phyloP scores from a whole-genome alignment of 2,888 invertebrate genomes.

The Apantesis nais region DNA sequence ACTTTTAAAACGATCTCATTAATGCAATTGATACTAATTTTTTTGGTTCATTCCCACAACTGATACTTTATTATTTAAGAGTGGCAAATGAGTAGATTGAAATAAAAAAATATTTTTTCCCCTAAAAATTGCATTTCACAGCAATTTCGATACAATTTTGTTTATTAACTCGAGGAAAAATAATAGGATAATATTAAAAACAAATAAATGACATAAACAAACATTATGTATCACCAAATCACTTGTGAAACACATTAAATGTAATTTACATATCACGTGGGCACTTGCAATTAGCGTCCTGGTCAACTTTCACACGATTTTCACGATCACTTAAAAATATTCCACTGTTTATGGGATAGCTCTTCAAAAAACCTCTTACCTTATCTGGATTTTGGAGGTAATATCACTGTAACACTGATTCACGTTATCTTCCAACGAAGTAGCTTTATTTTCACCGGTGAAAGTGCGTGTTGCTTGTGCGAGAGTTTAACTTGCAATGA shows the following conservation, averaged over 20 bases:
- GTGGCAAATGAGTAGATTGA: background rate
- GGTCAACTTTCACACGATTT: conserved; percentile 50
- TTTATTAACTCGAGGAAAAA: conserved; percentile 9
- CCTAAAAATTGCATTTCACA: conserved; percentile 23
- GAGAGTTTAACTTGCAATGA: conserved; percentile 85
- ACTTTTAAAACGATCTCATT: background rate
- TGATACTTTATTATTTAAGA: background rate
- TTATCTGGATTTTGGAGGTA: conserved; percentile 65
- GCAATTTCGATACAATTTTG: conserved; percentile 33
- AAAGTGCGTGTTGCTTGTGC: conserved; percentile 81
- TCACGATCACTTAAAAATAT: conserved; percentile 48
- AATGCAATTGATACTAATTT: background rate
- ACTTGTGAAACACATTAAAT: conserved; percentile 52
- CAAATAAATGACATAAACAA: conserved; percentile 24
- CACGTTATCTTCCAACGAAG: conserved; percentile 74
- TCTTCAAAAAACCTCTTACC: conserved; percentile 67
- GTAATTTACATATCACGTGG: conserved; percentile 38
- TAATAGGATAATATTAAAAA: background rate
- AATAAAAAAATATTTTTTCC: background rate
- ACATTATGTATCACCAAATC: conserved; percentile 51
- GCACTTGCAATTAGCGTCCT: conserved; percentile 48
- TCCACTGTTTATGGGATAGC: conserved; percentile 53
- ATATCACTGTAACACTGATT: conserved; percentile 69
- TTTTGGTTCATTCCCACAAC: background rate
- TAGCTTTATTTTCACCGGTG: conserved; percentile 72